phyloP scores from a whole-genome alignment of 2,113 vertebrate species.

The Irena cyanogastra region DNA sequence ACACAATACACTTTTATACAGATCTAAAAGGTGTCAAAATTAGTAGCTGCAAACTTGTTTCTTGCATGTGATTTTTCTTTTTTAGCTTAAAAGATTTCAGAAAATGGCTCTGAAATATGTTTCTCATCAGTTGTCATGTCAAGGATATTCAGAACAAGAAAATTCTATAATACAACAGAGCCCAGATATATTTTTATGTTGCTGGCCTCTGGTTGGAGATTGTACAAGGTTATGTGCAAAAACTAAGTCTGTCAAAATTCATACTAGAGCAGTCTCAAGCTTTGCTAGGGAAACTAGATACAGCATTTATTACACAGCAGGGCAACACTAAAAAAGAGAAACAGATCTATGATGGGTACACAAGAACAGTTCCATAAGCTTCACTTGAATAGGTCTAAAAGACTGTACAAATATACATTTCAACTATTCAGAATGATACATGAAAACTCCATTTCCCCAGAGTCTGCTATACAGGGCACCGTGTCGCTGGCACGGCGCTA shows the following conservation, averaged over 20 bases:
- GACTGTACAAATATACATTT: constrained; percentile 99
- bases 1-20: constrained; percentile 86
- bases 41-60: constrained; percentile 80
- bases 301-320: constrained; percentile 93
- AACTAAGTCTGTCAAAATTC: constrained; percentile 85
- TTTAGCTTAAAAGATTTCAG: constrained; percentile 81
- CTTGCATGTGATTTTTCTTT: constrained; percentile 75
- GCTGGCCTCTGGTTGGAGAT: constrained; percentile 82
- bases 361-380: constrained; percentile 83
- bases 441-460: constrained; percentile 77
- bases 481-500: not conserved
- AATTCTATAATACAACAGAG: constrained; percentile 83
- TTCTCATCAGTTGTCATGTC: constrained; percentile 76
- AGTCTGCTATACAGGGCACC: constrained; percentile 72
- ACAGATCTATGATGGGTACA: constrained; percentile 87
- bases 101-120: constrained; percentile 78
- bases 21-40: constrained; percentile 84
- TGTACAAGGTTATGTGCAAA: constrained; percentile 91
- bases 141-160: constrained; percentile 81
- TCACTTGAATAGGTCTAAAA: constrained; percentile 95
- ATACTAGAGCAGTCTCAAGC: constrained; percentile 91
- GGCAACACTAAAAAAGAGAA: constrained; percentile 87
- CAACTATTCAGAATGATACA: constrained; percentile 87
- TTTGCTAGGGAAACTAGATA: constrained; percentile 90
- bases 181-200: constrained; percentile 77